Evolutionary conservation across 2,113 vertebrate genomes (phyloP).

Genomic region (Ondatra zibethicus): DNA sequence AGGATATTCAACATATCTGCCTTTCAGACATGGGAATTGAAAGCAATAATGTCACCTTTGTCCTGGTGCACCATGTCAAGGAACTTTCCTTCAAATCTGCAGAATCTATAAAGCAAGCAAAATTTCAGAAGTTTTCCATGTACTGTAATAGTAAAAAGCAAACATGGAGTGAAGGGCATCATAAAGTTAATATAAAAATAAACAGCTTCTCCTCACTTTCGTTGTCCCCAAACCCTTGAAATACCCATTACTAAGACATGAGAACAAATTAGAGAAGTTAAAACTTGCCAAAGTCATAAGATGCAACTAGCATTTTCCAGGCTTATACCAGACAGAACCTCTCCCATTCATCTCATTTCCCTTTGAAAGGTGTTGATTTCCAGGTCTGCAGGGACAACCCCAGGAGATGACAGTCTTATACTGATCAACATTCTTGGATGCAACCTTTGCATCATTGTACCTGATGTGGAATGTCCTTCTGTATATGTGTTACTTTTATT

Average conservation of each 20-base stretch:
- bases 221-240: background rate
- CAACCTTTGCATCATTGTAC: background rate
- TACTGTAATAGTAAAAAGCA: background rate
- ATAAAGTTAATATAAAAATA: background rate
- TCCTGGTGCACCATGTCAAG: background rate
- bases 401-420: background rate
- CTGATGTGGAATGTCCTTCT: too few species aligned
- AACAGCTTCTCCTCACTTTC: background rate
- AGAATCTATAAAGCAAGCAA: background rate
- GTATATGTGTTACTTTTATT: too few species aligned
- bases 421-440: background rate
- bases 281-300: background rate
- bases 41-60: background rate
- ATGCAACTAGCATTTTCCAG: background rate
- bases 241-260: background rate
- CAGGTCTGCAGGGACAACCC: background rate
- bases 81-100: background rate
- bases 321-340: background rate
- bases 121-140: background rate
- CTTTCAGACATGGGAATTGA: background rate
- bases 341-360: background rate
- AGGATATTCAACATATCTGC: background rate
- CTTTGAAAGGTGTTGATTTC: conserved; percentile 24
- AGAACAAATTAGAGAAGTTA: background rate
- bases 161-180: background rate